Evolutionary conservation across 2,888 invertebrate species (phyloP).

Genomic region (Melieria omissa): DNA sequence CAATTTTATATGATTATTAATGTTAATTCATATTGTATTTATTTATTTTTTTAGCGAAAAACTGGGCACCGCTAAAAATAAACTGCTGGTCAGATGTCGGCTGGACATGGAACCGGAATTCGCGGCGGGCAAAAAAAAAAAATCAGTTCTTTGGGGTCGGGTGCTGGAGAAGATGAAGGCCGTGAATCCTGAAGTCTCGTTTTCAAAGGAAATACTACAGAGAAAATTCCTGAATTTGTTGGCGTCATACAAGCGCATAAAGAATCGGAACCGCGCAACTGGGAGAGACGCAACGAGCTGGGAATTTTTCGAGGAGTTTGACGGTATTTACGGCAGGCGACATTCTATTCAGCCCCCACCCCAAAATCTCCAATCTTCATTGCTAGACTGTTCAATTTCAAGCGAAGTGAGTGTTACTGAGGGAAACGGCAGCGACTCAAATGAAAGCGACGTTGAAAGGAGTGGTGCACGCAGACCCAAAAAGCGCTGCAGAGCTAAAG

Average conservation of each 20-base stretch:
- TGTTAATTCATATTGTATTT: no score
- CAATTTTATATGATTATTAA: no score
- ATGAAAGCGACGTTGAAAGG: no score
- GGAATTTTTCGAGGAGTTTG: conserved; percentile 32
- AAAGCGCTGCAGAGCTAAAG: no score
- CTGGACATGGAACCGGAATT: no score
- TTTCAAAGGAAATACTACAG: conserved; percentile 18
- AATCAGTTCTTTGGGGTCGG: conserved; percentile 36
- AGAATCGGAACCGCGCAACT: conserved; percentile 31
- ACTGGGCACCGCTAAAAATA: no score
- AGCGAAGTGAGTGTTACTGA: no score
- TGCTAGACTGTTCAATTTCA: background rate
- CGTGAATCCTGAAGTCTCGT: conserved; percentile 2
- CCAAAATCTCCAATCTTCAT: conserved; percentile 20
- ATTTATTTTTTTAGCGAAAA: no score
- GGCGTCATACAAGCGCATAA: conserved; percentile 35
- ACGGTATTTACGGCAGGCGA: conserved; percentile 33
- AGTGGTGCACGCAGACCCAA: no score
- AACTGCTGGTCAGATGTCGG: no score
- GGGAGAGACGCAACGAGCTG: conserved; percentile 29
- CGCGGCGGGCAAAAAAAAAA: conserved; percentile 24
- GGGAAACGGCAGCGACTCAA: no score
- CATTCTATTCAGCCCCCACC: conserved; percentile 33
- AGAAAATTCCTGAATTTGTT: conserved; percentile 32
- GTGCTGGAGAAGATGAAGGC: conserved; percentile 27